Evolutionary conservation across 2,888 invertebrate species (phyloP).

Genomic region (Tholera decimalis): DNA sequence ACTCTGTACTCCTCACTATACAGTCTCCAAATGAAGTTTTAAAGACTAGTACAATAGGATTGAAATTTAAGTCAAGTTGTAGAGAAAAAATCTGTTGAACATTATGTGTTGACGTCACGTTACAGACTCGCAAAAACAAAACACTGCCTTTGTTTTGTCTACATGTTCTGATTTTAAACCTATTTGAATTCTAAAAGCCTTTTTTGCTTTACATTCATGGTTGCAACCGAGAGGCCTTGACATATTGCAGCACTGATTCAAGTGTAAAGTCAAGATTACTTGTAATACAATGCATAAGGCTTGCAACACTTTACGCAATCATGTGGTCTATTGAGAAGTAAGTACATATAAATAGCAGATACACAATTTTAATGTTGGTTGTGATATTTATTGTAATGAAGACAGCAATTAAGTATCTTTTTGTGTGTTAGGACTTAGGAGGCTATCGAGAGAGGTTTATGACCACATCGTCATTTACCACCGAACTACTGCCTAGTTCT

Average conservation of each 20-base stretch:
- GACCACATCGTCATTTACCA: too few species aligned
- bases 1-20: too few species aligned
- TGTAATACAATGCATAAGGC: conserved; percentile 44
- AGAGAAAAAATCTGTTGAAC: conserved; percentile 8
- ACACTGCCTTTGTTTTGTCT: conserved; percentile 8
- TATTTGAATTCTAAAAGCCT: conserved; percentile 14
- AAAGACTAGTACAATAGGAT: not conserved
- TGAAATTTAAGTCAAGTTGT: not conserved
- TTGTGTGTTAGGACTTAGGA: too few species aligned
- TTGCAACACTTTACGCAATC: conserved; percentile 38
- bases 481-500: too few species aligned
- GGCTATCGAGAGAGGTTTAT: too few species aligned
- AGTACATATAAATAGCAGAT: conserved; percentile 7
- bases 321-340: conserved; percentile 17
- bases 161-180: conserved; percentile 24
- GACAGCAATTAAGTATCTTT: not conserved
- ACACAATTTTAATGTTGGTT: not conserved
- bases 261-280: conserved; percentile 56
- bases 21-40: not conserved
- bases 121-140: conserved; percentile 27
- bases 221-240: conserved; percentile 50
- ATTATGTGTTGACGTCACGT: conserved; percentile 19
- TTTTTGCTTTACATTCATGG: conserved; percentile 52
- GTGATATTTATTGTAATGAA: not conserved
- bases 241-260: conserved; percentile 60